Evolutionary conservation across 2,797 vertebrate species (phyloP).

Genomic region (Australoheros facetus): DNA sequence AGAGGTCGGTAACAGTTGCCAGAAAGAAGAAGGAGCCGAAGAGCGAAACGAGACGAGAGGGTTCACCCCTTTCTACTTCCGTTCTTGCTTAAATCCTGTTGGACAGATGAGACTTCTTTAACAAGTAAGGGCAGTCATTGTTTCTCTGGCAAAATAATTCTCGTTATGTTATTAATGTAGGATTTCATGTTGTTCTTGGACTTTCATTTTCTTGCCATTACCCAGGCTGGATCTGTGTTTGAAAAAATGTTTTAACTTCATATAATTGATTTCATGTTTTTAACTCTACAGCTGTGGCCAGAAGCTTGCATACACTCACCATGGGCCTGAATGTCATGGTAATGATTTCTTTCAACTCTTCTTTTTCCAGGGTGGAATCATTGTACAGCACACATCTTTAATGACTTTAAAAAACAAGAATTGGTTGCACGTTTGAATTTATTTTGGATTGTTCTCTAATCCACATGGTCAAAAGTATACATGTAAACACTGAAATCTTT

Average conservation of each 20-base stretch:
- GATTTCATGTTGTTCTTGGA: not conserved
- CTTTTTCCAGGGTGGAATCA: no score
- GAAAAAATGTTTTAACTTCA: not conserved
- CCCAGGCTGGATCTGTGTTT: not conserved
- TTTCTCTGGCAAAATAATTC: not conserved
- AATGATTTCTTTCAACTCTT: not conserved
- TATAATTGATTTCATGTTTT: not conserved
- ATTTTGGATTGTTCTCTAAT: not conserved
- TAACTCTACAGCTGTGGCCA: not conserved
- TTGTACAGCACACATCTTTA: no score
- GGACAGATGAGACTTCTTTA: not conserved
- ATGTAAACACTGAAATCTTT: not conserved
- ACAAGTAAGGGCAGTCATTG: not conserved
- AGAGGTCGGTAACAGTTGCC: conserved; percentile 10
- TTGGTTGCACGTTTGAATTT: not conserved
- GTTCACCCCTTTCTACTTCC: not conserved
- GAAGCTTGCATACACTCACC: not conserved
- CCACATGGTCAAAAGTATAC: not conserved
- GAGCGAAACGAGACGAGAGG: not conserved
- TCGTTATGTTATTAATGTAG: no score
- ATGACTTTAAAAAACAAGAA: no score
- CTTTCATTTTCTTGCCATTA: not conserved
- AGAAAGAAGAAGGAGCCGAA: not conserved
- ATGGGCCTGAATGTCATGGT: not conserved
- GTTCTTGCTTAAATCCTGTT: not conserved